Evolutionary conservation across 2,888 invertebrate genomes (phyloP).

Genomic region (Cosmopolites sordidus): DNA sequence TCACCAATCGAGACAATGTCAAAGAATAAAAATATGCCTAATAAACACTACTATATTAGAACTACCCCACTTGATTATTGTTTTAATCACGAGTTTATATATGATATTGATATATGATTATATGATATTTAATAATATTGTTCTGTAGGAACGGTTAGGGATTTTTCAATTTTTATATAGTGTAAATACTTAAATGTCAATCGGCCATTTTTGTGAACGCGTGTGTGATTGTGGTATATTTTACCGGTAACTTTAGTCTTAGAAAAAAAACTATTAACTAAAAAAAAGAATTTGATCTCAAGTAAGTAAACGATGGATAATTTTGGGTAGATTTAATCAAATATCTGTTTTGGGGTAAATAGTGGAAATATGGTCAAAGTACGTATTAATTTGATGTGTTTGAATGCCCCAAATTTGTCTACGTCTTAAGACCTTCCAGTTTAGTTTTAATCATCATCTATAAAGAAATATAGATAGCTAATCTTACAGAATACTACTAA

Average conservation of each 20-base stretch:
- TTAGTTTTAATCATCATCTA: background rate
- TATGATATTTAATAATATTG: too few relatives aligned
- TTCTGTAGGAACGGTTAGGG: too few relatives aligned
- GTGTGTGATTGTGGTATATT: conserved; percentile 5
- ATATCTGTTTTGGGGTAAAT: conserved; percentile 13
- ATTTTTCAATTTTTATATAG: too few relatives aligned
- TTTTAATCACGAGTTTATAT: too few relatives aligned
- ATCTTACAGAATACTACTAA: too few relatives aligned
- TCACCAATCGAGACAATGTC: too few relatives aligned
- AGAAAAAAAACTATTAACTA: conserved; percentile 13
- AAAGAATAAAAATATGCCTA: too few relatives aligned
- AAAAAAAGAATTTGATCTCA: conserved; percentile 14
- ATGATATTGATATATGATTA: too few relatives aligned
- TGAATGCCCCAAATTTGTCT: conserved; percentile 13
- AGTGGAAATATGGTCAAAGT: conserved; percentile 11
- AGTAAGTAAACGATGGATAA: conserved; percentile 13
- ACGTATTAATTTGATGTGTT: conserved; percentile 9
- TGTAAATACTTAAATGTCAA: conserved; percentile 2
- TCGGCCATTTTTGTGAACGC: conserved; percentile 16
- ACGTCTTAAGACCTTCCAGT: conserved; percentile 3
- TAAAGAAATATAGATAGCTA: too few relatives aligned
- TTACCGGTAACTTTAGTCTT: conserved; percentile 11
- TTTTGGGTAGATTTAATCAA: conserved; percentile 10
- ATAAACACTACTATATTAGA: too few relatives aligned
- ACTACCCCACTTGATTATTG: too few relatives aligned